Evolutionary conservation across 2,888 invertebrate species (phyloP), one percentile per base, ranked within the genome.

Genomic region (Heteromurus nitidus): DNA sequence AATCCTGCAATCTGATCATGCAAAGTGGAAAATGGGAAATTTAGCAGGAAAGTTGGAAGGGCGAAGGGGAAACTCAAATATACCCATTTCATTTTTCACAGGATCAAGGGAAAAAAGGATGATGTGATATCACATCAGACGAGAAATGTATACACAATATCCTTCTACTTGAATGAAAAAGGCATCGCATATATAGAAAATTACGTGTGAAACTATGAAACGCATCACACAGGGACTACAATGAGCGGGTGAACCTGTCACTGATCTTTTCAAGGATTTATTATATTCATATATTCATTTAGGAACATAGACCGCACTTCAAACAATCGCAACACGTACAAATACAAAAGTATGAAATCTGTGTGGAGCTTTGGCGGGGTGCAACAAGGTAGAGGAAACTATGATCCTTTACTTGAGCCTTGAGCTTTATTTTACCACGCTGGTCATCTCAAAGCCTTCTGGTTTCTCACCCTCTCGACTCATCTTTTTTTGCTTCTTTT

Each of bases 1-100:
- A 80, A 80, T 73, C 73, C 73, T 73, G 80, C 80, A 80, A 80
- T 80, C 73, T 80, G 73, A 80, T 80, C 80, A 80, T 72, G 79
- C 67, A 76, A 79, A 79, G 47, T 11, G n/a, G 47, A 36, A 3
- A n/a, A 36, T 53, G 11, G n/a, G 47, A 36, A 3, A n/a, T 58
- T 53, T 18, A n/a, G 11, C 26, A 18, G 22, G 28, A 70, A 53
- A 69, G 55, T 58, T n/a, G 22, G 42, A 36, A 53, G 53, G 22
- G 3, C 31, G 42, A 36, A 53, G 53, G 22, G 3, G 13, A 53
- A 69, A 53, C 22, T 13, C 18, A 31, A 74, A 18, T 20, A 53
- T 22, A 53, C n/a, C 5, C 11, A 53, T 53, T 44, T 53, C 20
- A 53, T 53, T 53, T 22, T 36, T 9, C 13, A 36, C 5, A 36